phyloP scores from a whole-genome alignment of 2,888 invertebrate genomes.

The Nephrocerus scutellatus region DNA sequence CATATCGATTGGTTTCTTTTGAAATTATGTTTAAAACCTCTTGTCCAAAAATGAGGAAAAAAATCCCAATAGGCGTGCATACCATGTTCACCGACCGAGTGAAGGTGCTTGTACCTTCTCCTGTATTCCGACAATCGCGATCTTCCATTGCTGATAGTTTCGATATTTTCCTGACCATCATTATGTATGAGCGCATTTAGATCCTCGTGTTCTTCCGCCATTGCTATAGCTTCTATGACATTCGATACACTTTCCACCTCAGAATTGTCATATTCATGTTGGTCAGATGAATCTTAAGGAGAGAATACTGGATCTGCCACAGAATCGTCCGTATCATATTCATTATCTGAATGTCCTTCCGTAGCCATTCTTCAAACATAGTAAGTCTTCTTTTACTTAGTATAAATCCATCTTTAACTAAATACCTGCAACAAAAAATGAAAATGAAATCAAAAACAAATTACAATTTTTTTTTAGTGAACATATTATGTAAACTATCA shows the following conservation, averaged over 20 bases:
- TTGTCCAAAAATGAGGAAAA: too few species aligned
- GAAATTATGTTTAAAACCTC: conserved; percentile 24
- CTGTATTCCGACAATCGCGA: too few species aligned
- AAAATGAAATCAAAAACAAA: too few species aligned
- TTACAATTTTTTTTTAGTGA: too few species aligned
- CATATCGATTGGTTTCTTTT: too few species aligned
- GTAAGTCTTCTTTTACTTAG: conserved; percentile 1
- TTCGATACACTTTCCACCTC: not conserved
- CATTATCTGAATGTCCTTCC: too few species aligned
- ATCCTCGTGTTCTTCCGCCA: conserved; percentile 2
- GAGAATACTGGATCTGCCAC: too few species aligned
- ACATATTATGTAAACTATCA: too few species aligned
- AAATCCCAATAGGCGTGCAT: conserved; percentile 1
- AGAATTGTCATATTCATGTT: conserved; percentile 1
- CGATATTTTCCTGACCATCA: conserved; percentile 3
- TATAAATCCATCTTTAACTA: conserved; percentile 2
- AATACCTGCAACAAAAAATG: not conserved
- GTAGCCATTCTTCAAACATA: not conserved
- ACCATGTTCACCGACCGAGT: conserved; percentile 3
- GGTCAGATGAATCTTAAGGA: not conserved
- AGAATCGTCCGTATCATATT: conserved; percentile 1
- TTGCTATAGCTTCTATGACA: conserved; percentile 3
- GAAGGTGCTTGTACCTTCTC: not conserved
- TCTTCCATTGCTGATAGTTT: not conserved
- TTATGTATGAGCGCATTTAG: conserved; percentile 2